A percentile compares a stretch with the other conserved stretches of the same genome.
Evolutionary conservation across 2,797 vertebrate genomes (phyloP).

Genomic region (Bufotes viridis): DNA sequence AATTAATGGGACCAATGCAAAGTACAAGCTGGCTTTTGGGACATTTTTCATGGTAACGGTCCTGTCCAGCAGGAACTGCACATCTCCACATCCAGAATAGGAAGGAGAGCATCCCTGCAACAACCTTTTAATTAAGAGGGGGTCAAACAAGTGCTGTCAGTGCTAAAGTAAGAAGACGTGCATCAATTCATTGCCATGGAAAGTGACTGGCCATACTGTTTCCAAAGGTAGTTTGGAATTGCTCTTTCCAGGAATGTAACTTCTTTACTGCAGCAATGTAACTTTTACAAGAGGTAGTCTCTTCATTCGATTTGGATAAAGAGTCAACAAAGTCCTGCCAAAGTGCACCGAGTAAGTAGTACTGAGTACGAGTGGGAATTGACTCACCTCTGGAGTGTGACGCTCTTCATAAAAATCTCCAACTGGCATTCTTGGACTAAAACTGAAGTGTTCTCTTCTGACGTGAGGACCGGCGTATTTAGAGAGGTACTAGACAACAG

Average conservation of each 20-base stretch:
- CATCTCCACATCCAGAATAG: too few relatives aligned
- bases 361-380: neutral
- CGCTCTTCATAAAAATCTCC: conserved; percentile 96
- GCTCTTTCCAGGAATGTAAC: too few relatives aligned
- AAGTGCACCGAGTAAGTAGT: neutral
- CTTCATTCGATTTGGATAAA: neutral
- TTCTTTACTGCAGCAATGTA: too few relatives aligned
- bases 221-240: too few relatives aligned
- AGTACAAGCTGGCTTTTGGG: neutral
- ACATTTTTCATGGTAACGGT: too few relatives aligned
- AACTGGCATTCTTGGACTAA: conserved; percentile 96
- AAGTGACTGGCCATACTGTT: too few relatives aligned
- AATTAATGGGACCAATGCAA: too few relatives aligned
- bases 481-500: conserved; percentile 84
- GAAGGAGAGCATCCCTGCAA: too few relatives aligned
- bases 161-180: neutral
- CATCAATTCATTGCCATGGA: too few relatives aligned
- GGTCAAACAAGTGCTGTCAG: neutral
- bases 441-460: conserved; percentile 95
- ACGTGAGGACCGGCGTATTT: conserved; percentile 84
- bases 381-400: conserved; percentile 85
- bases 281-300: too few relatives aligned
- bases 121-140: neutral
- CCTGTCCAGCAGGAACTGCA: too few relatives aligned
- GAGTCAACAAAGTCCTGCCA: neutral